phyloP scores from a whole-genome alignment of 2,113 vertebrate genomes.

The Urocitellus parryii region DNA sequence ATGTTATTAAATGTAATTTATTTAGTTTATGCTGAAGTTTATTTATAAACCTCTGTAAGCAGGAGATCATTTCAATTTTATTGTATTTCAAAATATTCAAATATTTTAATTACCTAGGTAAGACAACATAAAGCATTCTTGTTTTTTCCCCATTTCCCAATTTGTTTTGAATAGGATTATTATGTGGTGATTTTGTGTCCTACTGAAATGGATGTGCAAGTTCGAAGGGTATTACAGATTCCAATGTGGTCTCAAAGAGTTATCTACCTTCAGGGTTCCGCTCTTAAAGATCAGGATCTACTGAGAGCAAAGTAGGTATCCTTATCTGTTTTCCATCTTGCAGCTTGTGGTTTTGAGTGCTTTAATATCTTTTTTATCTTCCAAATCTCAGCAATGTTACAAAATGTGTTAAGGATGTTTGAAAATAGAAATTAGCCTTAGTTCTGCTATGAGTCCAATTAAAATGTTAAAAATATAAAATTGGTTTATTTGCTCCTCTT shows the following conservation, averaged over 20 bases:
- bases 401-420: background rate
- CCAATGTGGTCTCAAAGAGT: conserved; percentile 94
- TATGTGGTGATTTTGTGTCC: conserved; percentile 93
- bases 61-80: background rate
- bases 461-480: background rate
- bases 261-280: conserved; percentile 92
- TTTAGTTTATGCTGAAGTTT: background rate
- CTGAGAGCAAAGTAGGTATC: conserved; percentile 91
- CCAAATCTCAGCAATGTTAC: background rate
- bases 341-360: background rate
- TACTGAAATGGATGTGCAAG: conserved; percentile 92
- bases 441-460: background rate
- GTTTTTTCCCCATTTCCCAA: background rate
- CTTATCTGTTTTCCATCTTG: background rate
- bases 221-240: conserved; percentile 91
- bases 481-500: background rate
- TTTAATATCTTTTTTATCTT: background rate
- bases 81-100: background rate
- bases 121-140: background rate
- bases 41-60: background rate
- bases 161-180: conserved; percentile 88
- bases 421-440: background rate
- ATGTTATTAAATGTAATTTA: background rate
- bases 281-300: conserved; percentile 93
- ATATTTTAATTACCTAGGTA: background rate